Base-by-base conservation (phyloP, 1,140 invertebrate species). In the Macrobrachium rosenbergii region DNA sequence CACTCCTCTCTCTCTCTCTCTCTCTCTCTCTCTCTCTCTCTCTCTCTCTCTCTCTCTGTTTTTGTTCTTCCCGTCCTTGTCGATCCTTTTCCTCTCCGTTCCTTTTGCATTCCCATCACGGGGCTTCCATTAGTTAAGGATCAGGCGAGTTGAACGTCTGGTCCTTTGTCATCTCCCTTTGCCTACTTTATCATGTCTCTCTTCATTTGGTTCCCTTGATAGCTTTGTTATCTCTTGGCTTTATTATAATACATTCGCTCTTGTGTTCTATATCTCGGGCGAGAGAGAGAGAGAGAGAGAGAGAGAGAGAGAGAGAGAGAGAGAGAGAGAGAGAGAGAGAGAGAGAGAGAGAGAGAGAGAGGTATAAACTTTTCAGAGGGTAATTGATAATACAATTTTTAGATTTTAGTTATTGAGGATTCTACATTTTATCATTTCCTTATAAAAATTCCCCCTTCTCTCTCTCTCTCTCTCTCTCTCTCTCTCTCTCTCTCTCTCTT, bases 401-500 rank as follows among this genome's bases (percentile, higher is more conserved):
- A 1, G 28, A 37, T 37, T 37, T 37, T 37, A 37, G 28, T 37
- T 37, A 37, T 37, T 37, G 28, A 37, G 28, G 28, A 37, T 37
- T 3, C 28, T 37, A 2, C n/a, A 14, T 63, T 16, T 23, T 62
- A n/a, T 21, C 59, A 11, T 63, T 63, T 10, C 19, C n/a, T 80
- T 28, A 11, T 43, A 17, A 19, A 43, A 16, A 28, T 43, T 69
- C 16, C 23, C 23, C 43, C 43, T 72, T 58, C 75, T 79, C 76
- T 79, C 76, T 58, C 75, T 37, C 76, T 69, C 63, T 79, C 76
- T 85, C 75, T 72, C 69, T 52, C 77, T 62, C 84, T 73, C 78
- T 80, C 67, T 37, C 63, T 79, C 45, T 19, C 62, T 28, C 75
- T 58, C 43, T 64, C 75, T 64, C 83, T 52, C 75, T 67, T 73